Evolutionary conservation across 2,797 vertebrate species (phyloP).

Genomic region (Anguilla marmorata): DNA sequence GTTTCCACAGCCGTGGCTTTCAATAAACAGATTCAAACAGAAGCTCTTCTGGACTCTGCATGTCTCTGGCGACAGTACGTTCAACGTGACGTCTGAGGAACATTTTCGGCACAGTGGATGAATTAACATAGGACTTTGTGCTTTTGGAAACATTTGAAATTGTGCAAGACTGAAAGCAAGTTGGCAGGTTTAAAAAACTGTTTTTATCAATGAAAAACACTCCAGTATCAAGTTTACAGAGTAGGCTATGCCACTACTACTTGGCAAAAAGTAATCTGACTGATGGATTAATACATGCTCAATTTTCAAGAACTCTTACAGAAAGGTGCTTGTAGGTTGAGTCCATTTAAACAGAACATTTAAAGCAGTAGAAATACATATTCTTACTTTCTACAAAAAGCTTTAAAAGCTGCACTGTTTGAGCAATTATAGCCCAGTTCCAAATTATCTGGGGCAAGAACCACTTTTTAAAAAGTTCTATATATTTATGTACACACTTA

Average conservation of each 20-base stretch:
- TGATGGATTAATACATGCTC: not conserved
- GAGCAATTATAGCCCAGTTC: not conserved
- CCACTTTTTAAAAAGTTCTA: not conserved
- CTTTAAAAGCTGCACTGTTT: constrained; percentile 10
- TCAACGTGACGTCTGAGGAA: not conserved
- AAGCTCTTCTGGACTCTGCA: not conserved
- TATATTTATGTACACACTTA: constrained; percentile 14
- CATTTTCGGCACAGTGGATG: not conserved
- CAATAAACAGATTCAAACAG: not conserved
- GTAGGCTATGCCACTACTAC: not conserved
- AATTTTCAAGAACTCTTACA: not conserved
- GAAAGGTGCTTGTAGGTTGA: not conserved
- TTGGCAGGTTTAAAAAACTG: not conserved
- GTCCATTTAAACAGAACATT: constrained; percentile 1
- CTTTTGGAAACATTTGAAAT: not conserved
- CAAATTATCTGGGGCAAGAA: not conserved
- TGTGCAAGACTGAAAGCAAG: not conserved
- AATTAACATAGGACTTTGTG: not conserved
- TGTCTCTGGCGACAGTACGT: not conserved
- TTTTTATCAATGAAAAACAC: constrained; percentile 11
- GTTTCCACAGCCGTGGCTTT: not conserved
- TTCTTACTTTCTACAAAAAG: not conserved
- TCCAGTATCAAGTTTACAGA: not conserved
- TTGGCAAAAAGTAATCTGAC: not conserved
- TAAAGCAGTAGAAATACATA: not conserved